These are phyloP conservation scores for Casuarius casuarius DNA, from an alignment of 2,113 vertebrate species.

Conservation along the genomic window DNA sequence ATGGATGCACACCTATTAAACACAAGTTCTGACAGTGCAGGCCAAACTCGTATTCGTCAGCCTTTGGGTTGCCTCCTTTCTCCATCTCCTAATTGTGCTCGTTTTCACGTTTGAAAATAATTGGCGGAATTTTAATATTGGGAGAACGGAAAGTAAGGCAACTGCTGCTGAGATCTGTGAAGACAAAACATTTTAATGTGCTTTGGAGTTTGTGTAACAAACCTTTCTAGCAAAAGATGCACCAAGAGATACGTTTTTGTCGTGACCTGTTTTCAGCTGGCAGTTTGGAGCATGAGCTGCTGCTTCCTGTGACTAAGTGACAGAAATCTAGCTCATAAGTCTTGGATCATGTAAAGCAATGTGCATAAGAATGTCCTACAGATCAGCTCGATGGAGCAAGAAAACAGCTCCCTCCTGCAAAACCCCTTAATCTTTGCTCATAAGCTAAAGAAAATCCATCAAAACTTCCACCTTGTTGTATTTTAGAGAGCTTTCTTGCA, in stretches of 20 bases:
- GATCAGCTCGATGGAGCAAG: neutral
- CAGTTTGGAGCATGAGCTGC: neutral
- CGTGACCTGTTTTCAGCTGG: neutral
- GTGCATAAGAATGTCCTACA: neutral
- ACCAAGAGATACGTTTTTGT: neutral
- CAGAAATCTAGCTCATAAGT: neutral
- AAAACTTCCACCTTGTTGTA: neutral
- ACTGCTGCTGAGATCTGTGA: neutral
- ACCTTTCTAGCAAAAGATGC: neutral
- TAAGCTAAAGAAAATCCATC: neutral
- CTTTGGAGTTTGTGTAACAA: neutral
- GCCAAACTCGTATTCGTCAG: neutral
- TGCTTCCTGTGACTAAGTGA: neutral
- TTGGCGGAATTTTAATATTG: neutral
- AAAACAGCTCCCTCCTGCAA: neutral
- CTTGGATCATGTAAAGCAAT: rapidly evolving
- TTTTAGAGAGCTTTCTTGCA: neutral
- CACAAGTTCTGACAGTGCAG: conserved; percentile 11
- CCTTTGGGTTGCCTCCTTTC: conserved; percentile 7
- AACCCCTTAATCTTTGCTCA: neutral
- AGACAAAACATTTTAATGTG: neutral
- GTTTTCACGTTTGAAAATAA: conserved; percentile 31
- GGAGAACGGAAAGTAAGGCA: conserved; percentile 5
- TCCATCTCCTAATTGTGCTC: conserved; percentile 20
- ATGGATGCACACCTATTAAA: conserved; percentile 16